Evolutionary conservation across 1,140 invertebrate species (phyloP).

Genomic region (Acyrthosiphon pisum): DNA sequence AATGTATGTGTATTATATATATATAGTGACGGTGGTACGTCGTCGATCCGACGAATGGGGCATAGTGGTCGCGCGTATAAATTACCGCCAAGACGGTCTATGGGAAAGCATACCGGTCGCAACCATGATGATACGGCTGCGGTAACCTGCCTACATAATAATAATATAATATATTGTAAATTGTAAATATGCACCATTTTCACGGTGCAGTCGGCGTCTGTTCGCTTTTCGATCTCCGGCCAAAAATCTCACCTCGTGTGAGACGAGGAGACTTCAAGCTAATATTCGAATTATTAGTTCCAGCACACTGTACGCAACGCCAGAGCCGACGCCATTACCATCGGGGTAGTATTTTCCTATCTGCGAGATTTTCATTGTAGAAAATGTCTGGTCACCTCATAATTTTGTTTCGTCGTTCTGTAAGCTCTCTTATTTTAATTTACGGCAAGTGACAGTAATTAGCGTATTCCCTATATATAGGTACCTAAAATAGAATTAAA

Average conservation of each 20-base stretch:
- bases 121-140: neutral
- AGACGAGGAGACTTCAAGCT: neutral
- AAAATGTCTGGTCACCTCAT: no score
- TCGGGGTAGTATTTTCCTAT: neutral
- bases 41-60: neutral
- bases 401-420: neutral
- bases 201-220: neutral
- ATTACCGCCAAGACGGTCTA: conserved; percentile 23
- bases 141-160: neutral
- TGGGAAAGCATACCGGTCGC: conserved; percentile 5
- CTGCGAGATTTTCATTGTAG: no score
- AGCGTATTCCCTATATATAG: neutral
- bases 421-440: neutral
- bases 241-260: neutral
- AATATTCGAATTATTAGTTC: neutral
- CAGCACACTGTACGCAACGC: neutral
- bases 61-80: conserved; percentile 22
- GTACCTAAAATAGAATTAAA: neutral
- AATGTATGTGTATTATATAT: neutral
- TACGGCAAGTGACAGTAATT: neutral
- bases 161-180: neutral
- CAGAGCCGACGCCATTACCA: neutral
- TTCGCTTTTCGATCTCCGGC: neutral
- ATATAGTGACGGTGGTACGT: neutral
- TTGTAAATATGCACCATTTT: neutral